Evolutionary conservation across 2,797 vertebrate genomes (phyloP).

Genomic region (Myotis daubentonii): DNA sequence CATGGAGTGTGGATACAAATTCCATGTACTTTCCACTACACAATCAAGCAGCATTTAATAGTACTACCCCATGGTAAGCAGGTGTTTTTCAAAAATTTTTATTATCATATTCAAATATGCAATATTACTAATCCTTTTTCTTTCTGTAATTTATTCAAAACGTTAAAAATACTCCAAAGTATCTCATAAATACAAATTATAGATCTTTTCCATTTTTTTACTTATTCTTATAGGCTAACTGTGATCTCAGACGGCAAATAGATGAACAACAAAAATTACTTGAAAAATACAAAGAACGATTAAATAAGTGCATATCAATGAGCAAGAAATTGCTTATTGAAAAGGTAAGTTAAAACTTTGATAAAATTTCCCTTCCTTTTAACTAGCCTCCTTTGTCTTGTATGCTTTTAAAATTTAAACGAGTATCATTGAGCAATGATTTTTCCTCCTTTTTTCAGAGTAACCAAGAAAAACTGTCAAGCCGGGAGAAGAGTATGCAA

Average conservation of each 20-base stretch:
- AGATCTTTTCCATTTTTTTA: constrained; percentile 58
- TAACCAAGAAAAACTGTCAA: constrained; percentile 95
- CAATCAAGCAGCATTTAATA: background rate
- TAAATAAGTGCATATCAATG: constrained; percentile 99
- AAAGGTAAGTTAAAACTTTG: constrained; percentile 89
- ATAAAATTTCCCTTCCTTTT: constrained; percentile 15
- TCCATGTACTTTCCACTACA: constrained; percentile 1
- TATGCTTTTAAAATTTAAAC: constrained; percentile 58
- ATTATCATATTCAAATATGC: background rate
- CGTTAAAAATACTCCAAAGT: constrained; percentile 32
- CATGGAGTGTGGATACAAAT: background rate
- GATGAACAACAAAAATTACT: constrained; percentile 99
- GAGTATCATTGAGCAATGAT: constrained; percentile 48
- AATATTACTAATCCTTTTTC: constrained; percentile 14
- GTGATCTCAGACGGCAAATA: constrained; percentile 99
- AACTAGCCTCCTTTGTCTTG: background rate
- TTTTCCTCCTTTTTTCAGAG: constrained; percentile 82
- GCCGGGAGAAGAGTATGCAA: constrained; percentile 99
- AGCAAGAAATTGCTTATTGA: constrained; percentile 99
- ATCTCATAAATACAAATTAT: constrained; percentile 26
- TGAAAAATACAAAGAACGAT: constrained; percentile 99
- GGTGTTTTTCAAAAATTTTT: background rate
- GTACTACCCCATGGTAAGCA: background rate
- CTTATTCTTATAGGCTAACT: constrained; percentile 91
- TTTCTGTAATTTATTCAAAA: constrained; percentile 36